phyloP scores from a whole-genome alignment of 64 coral and sea anemone genomes.

The Catalaphyllia jardinei region DNA sequence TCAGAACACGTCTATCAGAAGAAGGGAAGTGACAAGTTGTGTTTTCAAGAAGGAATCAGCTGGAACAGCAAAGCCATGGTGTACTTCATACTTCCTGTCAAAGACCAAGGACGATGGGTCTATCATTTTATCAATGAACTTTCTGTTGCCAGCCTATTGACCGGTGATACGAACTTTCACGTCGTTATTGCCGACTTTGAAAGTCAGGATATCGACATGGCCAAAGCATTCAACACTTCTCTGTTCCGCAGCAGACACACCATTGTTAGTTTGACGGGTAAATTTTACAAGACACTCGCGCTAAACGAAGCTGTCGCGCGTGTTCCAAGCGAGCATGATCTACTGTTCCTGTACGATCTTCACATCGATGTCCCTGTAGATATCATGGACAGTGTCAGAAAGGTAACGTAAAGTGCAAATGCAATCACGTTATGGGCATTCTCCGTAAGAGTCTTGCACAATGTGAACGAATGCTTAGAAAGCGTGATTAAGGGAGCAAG shows the following conservation, averaged over 20 bases:
- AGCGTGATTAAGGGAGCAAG: too few species aligned
- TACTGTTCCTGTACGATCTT: background rate
- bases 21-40: background rate
- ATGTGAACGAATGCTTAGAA: too few species aligned
- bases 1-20: background rate
- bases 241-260: constrained; percentile 10
- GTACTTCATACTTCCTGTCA: background rate
- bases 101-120: background rate
- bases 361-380: background rate
- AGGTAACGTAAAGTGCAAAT: background rate
- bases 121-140: background rate
- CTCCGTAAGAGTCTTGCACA: background rate
- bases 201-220: constrained; percentile 1
- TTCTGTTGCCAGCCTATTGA: background rate
- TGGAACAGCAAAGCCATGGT: background rate
- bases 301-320: background rate
- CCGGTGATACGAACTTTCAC: background rate
- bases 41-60: background rate
- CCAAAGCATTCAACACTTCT: background rate
- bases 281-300: constrained; percentile 5
- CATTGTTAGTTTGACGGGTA: background rate
- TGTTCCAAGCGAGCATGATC: background rate
- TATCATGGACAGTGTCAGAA: background rate
- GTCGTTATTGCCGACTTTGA: constrained; percentile 7
- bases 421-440: background rate